Base-by-base conservation (phyloP, 1,140 invertebrate species). In the Argopecten irradians region DNA sequence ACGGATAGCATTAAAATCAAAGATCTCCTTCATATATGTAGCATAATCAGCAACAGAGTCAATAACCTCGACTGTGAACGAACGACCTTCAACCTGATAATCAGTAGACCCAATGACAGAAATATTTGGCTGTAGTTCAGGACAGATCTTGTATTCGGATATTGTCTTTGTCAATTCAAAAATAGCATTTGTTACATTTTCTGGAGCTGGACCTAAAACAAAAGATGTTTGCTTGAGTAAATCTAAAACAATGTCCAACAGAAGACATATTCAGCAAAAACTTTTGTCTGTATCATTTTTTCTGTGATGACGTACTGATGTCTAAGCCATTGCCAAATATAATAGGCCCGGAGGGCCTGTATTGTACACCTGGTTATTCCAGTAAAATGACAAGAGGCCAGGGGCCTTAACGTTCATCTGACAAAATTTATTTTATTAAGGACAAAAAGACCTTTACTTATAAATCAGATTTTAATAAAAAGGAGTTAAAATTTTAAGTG, bases 11-110 rank as follows among this genome's bases (percentile, higher is more conserved):
- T 95, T 94, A 96, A 99, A 99, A 96, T 99, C 98, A 96, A 99
- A 99, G 91, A 99, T 99, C 92, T 97, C 97, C 95, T 99, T 98
- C 99, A 99, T 99, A 83, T 98, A 97, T 0, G 96, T 95, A 0
- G 99, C 96, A 95, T 99, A 99, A 95, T 99, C 98, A 22, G 96
- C 96, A 2, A 99, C 98, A 0, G 98, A 97, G 95, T 99, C 98
- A 89, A 99, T 97, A 0, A 99, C 96, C 93, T 99, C 97, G 11
- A 99, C 97, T 13, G 96, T 96, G 95, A 99, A 99, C 28, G 96
- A 94, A 85, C 96, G 96, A 41, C 97, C 98, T 89, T 93, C 91
- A 43, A 98, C 96, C 41, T 96, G 94, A 92, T 96, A 97, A 22
- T 93, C 95, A 71, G 96, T 95, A 0, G 95, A 95, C 0, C 97